phyloP scores from a whole-genome alignment of 1,140 invertebrate genomes.

The Diachasma alloeum region DNA sequence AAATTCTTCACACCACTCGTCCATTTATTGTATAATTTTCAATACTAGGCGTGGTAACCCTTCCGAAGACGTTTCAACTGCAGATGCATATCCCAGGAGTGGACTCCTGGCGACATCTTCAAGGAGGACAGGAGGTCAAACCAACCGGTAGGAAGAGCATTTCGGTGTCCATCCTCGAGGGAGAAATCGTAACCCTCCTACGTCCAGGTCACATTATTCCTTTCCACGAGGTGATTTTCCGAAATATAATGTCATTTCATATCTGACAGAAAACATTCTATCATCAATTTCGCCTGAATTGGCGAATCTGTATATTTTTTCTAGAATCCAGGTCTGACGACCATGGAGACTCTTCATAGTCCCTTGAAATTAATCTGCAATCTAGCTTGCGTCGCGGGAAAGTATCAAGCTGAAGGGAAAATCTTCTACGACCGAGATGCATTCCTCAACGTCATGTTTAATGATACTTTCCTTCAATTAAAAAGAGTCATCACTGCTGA shows the following conservation, averaged over 20 bases:
- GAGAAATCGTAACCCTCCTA: conserved; percentile 35
- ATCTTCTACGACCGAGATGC: conserved; percentile 37
- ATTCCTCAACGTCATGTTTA: conserved; percentile 29
- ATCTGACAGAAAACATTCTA: not conserved
- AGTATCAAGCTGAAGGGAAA: conserved; percentile 35
- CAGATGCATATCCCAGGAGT: conserved; percentile 39
- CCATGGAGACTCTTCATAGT: conserved; percentile 22
- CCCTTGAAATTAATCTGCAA: conserved; percentile 37
- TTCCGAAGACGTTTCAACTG: conserved; percentile 31
- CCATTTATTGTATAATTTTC: too few relatives aligned
- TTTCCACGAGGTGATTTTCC: conserved; percentile 33
- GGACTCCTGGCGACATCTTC: conserved; percentile 39
- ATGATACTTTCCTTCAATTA: conserved; percentile 25
- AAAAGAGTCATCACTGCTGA: conserved; percentile 31
- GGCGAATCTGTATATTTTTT: not conserved
- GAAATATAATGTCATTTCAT: not conserved
- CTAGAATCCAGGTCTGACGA: conserved; percentile 19
- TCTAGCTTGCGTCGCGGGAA: conserved; percentile 21
- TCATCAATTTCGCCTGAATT: too few relatives aligned
- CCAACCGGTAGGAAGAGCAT: conserved; percentile 18
- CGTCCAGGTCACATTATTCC: conserved; percentile 41
- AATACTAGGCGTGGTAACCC: conserved; percentile 36
- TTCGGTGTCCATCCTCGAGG: conserved; percentile 23
- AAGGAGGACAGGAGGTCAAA: conserved; percentile 23
- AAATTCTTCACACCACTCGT: too few relatives aligned